Conservation (phyloP, 2,888 invertebrate species). For the Adelphocoris suturalis region DNA sequence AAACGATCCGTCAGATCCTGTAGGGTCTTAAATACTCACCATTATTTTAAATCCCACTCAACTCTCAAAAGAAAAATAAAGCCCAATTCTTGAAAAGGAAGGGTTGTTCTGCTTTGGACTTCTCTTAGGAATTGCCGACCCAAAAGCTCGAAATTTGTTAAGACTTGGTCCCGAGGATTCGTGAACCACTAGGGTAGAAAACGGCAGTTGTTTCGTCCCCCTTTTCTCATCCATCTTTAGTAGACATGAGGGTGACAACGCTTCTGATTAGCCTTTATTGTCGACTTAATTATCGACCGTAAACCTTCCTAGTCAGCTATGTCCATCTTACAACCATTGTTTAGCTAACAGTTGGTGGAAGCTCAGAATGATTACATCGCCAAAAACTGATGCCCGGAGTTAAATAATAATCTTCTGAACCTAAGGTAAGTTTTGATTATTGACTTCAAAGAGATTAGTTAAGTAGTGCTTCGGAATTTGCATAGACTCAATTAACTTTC, state of each 20-base stretch:
- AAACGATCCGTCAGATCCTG: too few species aligned
- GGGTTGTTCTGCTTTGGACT: not conserved
- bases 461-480: too few species aligned
- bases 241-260: slow-evolving; percentile 61
- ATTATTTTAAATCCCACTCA: too few species aligned
- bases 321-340: slow-evolving; percentile 11
- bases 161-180: not conserved
- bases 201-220: slow-evolving; percentile 59
- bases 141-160: slow-evolving; percentile 20
- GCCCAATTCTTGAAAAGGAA: not conserved
- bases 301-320: slow-evolving; percentile 27
- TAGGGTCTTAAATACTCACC: too few species aligned
- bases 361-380: not conserved
- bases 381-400: not conserved
- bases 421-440: too few species aligned
- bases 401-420: too few species aligned
- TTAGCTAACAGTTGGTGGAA: not conserved
- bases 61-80: not conserved
- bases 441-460: too few species aligned
- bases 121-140: not conserved
- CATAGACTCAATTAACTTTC: too few species aligned
- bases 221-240: slow-evolving; percentile 60
- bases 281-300: slow-evolving; percentile 52
- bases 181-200: slow-evolving; percentile 34
- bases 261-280: slow-evolving; percentile 63